Conservation (phyloP, 1,140 invertebrate genomes). For the Eurosta solidaginis region DNA sequence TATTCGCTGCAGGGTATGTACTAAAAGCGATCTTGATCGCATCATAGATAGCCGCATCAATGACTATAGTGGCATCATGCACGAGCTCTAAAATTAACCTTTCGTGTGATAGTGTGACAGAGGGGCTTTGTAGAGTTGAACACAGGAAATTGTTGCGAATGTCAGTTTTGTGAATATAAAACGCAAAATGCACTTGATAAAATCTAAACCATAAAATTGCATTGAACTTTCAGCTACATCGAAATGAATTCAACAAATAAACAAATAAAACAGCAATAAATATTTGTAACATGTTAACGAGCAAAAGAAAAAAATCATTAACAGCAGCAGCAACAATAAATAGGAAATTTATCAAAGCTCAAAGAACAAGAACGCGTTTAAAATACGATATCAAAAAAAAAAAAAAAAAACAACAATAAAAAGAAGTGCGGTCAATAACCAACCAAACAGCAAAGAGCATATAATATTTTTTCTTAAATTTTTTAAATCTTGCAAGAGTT, state of each 20-base stretch:
- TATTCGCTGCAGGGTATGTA: no score
- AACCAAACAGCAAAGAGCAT: background rate
- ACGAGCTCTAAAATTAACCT: background rate
- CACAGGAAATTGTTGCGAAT: constrained; percentile 27
- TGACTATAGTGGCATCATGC: background rate
- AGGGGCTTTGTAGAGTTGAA: background rate
- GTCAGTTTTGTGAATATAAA: constrained; percentile 23
- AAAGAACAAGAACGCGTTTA: background rate
- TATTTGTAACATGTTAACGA: background rate
- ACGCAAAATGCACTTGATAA: constrained; percentile 11
- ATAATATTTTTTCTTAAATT: background rate
- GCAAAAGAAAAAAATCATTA: background rate
- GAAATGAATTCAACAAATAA: background rate
- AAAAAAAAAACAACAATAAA: background rate
- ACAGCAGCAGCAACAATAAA: background rate
- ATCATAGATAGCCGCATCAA: background rate
- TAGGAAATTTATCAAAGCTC: constrained; percentile 16
- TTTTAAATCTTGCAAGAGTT: background rate
- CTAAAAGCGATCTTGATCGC: background rate
- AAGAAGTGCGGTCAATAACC: background rate
- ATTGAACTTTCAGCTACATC: no score
- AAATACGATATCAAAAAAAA: background rate
- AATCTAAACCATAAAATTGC: constrained; percentile 15
- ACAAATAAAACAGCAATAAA: background rate
- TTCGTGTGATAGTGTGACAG: background rate